A percentile compares a stretch with the other conserved stretches of the same genome.
Conservation (phyloP, 2,888 invertebrate genomes). For the Drosophila atroscutellata region DNA sequence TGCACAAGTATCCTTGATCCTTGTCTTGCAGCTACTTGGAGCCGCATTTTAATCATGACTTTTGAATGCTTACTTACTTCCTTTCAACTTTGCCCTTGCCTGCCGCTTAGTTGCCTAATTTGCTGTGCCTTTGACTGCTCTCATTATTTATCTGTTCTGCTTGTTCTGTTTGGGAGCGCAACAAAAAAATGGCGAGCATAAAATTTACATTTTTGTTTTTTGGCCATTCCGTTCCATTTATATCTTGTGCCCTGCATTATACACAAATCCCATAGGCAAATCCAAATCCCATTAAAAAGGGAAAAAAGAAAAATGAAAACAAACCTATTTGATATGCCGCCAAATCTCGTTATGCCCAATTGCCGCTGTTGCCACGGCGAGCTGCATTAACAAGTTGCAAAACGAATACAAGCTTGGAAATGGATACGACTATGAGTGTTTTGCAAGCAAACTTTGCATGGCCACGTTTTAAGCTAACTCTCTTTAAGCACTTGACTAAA, state of each 20-base stretch:
- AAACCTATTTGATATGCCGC: conserved; percentile 13
- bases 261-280: conserved; percentile 9
- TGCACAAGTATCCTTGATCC: not conserved
- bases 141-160: not conserved
- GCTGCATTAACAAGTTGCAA: conserved; percentile 14
- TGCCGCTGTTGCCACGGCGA: conserved; percentile 20
- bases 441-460: conserved; percentile 16
- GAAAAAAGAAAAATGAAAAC: not conserved
- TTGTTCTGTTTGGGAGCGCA: not conserved
- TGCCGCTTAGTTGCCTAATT: not conserved
- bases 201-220: not conserved
- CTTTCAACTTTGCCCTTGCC: not conserved
- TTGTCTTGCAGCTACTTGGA: conserved; percentile 16
- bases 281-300: not conserved
- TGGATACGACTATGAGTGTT: conserved; percentile 8
- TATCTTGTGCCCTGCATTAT: conserved; percentile 8
- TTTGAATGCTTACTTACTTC: not conserved
- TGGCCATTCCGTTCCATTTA: not conserved
- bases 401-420: not conserved
- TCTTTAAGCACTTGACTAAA: not conserved
- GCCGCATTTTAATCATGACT: conserved; percentile 9
- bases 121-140: not conserved
- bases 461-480: conserved; percentile 14
- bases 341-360: conserved; percentile 29
- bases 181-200: not conserved